Conservation (phyloP, 2,888 invertebrate species). For the Drosophila kuntzei region DNA sequence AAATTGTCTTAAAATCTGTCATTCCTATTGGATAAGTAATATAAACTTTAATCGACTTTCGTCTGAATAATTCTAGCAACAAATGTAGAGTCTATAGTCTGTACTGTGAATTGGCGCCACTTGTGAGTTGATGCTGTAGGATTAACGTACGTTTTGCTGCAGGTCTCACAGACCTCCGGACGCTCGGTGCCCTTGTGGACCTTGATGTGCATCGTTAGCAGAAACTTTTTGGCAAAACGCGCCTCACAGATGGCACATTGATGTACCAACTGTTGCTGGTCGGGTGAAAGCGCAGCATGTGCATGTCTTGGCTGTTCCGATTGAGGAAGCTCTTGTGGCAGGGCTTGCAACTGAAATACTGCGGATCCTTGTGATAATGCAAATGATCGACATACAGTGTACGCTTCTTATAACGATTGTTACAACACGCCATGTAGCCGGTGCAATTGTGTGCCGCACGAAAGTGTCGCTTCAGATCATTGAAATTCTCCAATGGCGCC, state of each 20-base stretch:
- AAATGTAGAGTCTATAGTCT: too few relatives aligned
- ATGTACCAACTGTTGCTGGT: conserved; percentile 72
- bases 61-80: too few relatives aligned
- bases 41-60: too few relatives aligned
- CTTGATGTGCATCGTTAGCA: conserved; percentile 76
- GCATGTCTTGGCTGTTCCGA: conserved; percentile 77
- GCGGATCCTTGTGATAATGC: conserved; percentile 75
- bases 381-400: conserved; percentile 77
- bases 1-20: too few relatives aligned
- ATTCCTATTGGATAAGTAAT: too few relatives aligned
- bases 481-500: conserved; percentile 59
- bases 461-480: conserved; percentile 73
- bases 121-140: background rate
- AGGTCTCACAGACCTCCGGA: conserved; percentile 62
- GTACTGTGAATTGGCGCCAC: too few relatives aligned
- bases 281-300: conserved; percentile 75
- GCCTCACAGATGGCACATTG: conserved; percentile 65
- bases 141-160: conserved; percentile 56
- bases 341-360: conserved; percentile 71
- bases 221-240: conserved; percentile 73
- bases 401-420: conserved; percentile 76
- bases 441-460: conserved; percentile 67
- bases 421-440: conserved; percentile 75
- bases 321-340: conserved; percentile 72
- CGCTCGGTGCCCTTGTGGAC: conserved; percentile 71